Evolutionary conservation across 2,797 vertebrate genomes (phyloP).

Genomic region (Emys orbicularis): DNA sequence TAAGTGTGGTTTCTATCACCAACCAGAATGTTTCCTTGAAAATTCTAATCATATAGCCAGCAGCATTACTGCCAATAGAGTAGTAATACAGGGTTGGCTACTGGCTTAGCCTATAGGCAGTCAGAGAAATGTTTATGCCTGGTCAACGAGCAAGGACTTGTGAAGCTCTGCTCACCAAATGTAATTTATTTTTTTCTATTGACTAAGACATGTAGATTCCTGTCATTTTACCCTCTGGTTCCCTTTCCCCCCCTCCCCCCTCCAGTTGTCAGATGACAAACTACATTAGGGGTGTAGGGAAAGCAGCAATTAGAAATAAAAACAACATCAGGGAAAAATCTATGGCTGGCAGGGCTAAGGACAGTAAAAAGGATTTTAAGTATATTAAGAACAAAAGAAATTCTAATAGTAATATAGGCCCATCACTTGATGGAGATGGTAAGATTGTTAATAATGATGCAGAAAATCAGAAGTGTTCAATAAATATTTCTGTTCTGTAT

Average conservation of each 20-base stretch:
- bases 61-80: background rate
- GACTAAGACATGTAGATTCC: background rate
- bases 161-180: background rate
- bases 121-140: conserved; percentile 29
- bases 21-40: conserved; percentile 51
- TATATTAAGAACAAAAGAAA: background rate
- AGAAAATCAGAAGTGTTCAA: background rate
- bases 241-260: background rate
- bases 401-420: background rate
- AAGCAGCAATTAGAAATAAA: background rate
- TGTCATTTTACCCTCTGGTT: background rate
- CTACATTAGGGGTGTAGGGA: background rate
- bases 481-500: background rate
- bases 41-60: conserved; percentile 14
- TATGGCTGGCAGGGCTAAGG: background rate
- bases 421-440: background rate
- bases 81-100: background rate
- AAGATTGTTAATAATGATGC: background rate
- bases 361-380: background rate
- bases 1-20: conserved; percentile 34
- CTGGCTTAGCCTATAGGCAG: background rate
- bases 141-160: accelerated
- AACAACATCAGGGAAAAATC: background rate
- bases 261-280: background rate
- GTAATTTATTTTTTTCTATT: background rate